Conservation (phyloP, 2,888 invertebrate species). For the Agrilus biguttatus region DNA sequence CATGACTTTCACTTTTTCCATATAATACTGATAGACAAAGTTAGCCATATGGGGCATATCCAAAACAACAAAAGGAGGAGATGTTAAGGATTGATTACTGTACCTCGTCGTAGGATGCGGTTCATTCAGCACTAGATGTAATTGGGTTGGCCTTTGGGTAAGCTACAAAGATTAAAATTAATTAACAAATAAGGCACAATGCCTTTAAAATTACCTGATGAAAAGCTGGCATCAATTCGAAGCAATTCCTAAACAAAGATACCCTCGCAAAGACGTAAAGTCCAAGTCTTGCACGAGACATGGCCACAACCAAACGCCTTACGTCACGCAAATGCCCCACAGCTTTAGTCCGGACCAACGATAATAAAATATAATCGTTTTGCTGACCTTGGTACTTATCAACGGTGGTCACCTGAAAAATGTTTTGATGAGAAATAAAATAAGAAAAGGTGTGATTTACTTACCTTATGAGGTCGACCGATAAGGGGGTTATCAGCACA, state of each 20-base stretch:
- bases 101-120: slow-evolving; percentile 56
- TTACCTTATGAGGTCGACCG: slow-evolving; percentile 77
- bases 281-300: slow-evolving; percentile 93
- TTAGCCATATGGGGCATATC: slow-evolving; percentile 94
- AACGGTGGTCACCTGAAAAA: slow-evolving; percentile 69
- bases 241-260: slow-evolving; percentile 88
- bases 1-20: slow-evolving; percentile 53
- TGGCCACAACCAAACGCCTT: slow-evolving; percentile 90
- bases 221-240: slow-evolving; percentile 92
- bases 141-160: slow-evolving; percentile 62
- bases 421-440: neutral
- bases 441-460: neutral
- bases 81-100: slow-evolving; percentile 30
- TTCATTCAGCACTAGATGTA: slow-evolving; percentile 71
- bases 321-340: slow-evolving; percentile 98
- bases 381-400: slow-evolving; percentile 99
- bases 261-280: slow-evolving; percentile 92
- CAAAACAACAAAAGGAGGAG: slow-evolving; percentile 45
- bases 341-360: slow-evolving; percentile 86
- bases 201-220: slow-evolving; percentile 49
- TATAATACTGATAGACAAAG: slow-evolving; percentile 87
- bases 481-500: slow-evolving; percentile 93
- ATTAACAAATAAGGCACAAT: neutral
- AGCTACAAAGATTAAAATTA: slow-evolving; percentile 39
- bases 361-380: slow-evolving; percentile 94